Evolutionary conservation across 2,888 invertebrate genomes (phyloP).

Genomic region (Rhopalosiphum nymphaeae): DNA sequence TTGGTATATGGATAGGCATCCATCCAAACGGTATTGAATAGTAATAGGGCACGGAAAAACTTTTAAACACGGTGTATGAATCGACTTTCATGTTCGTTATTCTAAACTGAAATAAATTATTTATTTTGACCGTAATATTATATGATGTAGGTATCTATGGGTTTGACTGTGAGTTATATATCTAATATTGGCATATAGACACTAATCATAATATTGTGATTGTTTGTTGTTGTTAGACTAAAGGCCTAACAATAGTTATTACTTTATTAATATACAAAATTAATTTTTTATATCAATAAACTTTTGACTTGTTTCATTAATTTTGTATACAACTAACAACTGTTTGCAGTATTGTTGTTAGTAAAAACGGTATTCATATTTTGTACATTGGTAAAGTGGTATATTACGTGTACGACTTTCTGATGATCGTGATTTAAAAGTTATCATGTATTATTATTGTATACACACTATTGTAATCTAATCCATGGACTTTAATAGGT

Average conservation of each 20-base stretch:
- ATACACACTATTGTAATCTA: neutral
- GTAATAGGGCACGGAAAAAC: slow-evolving; percentile 65
- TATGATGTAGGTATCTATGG: neutral
- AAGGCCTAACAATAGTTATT: neutral
- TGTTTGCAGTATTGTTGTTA: neutral
- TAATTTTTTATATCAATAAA: neutral
- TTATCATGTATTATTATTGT: neutral
- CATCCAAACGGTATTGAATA: slow-evolving; percentile 66
- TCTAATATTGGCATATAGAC: neutral
- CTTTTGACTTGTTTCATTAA: neutral
- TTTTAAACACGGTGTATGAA: slow-evolving; percentile 43
- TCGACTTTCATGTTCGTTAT: slow-evolving; percentile 38
- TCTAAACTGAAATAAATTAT: neutral
- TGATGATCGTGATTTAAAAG: neutral
- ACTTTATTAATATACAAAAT: neutral
- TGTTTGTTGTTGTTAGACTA: neutral
- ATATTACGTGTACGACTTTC: neutral
- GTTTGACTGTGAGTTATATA: neutral
- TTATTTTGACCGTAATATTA: slow-evolving; percentile 24
- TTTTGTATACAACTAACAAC: neutral
- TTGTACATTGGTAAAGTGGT: neutral
- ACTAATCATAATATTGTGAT: neutral
- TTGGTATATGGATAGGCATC: slow-evolving; percentile 65
- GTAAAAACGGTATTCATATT: neutral
- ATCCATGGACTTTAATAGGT: neutral